Base-by-base conservation (phyloP, 2,888 invertebrate genomes). In the Latheticus oryzae region DNA sequence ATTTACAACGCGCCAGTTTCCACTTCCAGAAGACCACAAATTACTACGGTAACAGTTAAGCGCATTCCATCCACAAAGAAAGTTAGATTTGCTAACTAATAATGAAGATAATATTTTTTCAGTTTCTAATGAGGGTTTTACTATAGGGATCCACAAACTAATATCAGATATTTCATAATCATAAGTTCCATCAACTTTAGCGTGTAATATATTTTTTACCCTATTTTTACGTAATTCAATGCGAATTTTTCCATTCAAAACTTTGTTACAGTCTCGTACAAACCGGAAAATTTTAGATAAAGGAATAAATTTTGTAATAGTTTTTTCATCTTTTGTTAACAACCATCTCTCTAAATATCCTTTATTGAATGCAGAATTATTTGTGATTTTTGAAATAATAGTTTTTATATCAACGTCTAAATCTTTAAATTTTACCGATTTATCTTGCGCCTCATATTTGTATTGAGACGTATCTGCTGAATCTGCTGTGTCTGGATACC, bases 351-450 rank as follows among this genome's bases (percentile, higher is more conserved):
- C 33, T 1, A 33, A 7, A 3, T 33, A 7, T 33, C 1, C 33
- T 33, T 33, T 33, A 11, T 1, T 51, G 47, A 52, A 52, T 52
- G 1, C 28, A 42, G 45, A 42, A 43, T 50, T 50, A 43, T 50
- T 50, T 50, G 26, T 43, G 12, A 48, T 48, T 54, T 32, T 54
- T 52, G 38, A 55, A 55, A 55, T 30, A 55, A 55, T 48, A 7
- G 55, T 55, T 50, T 55, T 38, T 55, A 55, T 51, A 54, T 55
- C 26, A 12, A 55, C 26, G 9, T 55, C 35, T 51, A 51, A 54
- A 51, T 51, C 30, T 53, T 53, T 50, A 52, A 28, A 45, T 32
- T 51, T 53, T 53, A 19, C 28, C 9, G 42, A 53, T 53, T 52
- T 53, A 51, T 52, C 23, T 32, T 28, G 45, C 26, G 26, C 30